A percentile compares a stretch with the other conserved stretches of the same genome.
Conservation (phyloP, 2,113 vertebrate genomes). For the Sclerurus mexicanus region DNA sequence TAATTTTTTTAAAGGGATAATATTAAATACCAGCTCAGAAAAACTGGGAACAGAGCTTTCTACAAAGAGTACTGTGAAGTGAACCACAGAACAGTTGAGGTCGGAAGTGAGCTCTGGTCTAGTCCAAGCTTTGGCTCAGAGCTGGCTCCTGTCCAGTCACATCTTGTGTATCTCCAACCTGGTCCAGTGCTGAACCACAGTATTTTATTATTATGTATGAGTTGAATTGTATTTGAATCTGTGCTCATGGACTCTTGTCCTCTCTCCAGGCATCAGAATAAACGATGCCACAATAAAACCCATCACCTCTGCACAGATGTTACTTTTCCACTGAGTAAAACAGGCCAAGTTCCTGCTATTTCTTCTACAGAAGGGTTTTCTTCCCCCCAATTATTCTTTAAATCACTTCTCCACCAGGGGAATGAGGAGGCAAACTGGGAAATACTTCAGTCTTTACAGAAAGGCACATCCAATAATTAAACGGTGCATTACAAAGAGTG, state of each 20-base stretch:
- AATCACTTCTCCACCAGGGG: not conserved
- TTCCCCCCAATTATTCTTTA: not conserved
- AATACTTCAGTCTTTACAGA: not conserved
- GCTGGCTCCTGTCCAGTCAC: not conserved
- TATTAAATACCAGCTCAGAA: not conserved
- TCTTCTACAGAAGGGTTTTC: not conserved
- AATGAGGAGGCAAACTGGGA: not conserved
- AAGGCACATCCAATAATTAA: not conserved
- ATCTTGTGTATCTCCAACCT: not conserved
- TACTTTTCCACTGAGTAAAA: not conserved
- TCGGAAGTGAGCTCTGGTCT: not conserved
- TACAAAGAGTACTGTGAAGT: not conserved
- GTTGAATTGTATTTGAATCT: not conserved
- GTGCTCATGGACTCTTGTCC: not conserved
- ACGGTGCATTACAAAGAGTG: rapidly evolving
- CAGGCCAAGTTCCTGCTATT: not conserved
- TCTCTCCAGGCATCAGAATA: not conserved
- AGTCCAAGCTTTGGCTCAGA: not conserved
- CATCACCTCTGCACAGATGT: not conserved
- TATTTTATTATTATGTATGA: not conserved
- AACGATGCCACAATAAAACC: not conserved
- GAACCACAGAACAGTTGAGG: not conserved
- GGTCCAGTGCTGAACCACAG: not conserved
- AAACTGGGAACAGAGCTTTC: not conserved
- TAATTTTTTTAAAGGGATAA: not conserved